Conservation (phyloP, 2,797 vertebrate genomes). For the Alcedo atthis region DNA sequence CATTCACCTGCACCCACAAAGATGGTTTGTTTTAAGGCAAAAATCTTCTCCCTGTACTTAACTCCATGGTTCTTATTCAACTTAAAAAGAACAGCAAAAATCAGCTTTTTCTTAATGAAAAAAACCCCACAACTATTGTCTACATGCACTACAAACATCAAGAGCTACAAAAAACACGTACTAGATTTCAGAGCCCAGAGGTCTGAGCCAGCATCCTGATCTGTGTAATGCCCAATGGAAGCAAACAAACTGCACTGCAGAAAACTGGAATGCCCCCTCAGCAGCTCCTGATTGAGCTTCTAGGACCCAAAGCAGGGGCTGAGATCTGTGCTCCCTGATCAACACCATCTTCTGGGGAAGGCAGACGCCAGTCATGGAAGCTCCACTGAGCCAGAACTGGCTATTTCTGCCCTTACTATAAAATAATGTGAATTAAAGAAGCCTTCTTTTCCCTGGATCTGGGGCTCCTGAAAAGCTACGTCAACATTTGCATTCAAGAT, state of each 20-base stretch:
- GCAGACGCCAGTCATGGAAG: neutral
- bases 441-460: neutral
- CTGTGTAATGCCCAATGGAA: neutral
- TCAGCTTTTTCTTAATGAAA: neutral
- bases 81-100: neutral
- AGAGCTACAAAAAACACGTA: neutral
- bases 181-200: neutral
- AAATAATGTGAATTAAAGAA: conserved; percentile 2
- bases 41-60: neutral
- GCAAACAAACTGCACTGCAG: neutral
- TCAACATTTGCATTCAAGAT: conserved; percentile 71
- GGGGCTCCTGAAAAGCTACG: conserved; percentile 43
- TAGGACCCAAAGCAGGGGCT: neutral
- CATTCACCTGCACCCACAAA: neutral
- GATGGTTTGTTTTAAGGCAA: neutral
- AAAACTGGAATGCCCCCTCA: neutral
- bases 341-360: neutral
- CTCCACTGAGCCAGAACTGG: neutral
- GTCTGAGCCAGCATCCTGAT: neutral
- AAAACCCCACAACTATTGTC: neutral
- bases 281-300: neutral
- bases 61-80: neutral
- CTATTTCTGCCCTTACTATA: neutral
- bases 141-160: neutral
- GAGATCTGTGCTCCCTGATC: neutral